A percentile compares a stretch with the other conserved stretches of the same genome.
phyloP scores from a whole-genome alignment of 2,888 invertebrate species.

The Agapostemon virescens region DNA sequence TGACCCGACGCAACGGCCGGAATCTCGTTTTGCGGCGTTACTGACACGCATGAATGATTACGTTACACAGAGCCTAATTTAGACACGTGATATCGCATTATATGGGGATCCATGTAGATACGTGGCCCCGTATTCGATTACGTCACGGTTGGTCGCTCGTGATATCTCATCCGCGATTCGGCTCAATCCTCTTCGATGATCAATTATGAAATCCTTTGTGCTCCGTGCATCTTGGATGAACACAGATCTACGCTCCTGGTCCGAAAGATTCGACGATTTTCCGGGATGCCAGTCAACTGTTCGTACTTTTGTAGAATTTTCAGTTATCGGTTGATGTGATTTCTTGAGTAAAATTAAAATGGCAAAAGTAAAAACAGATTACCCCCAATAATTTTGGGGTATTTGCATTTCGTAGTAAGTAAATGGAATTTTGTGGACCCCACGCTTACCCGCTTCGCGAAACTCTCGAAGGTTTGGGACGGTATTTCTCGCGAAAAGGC shows the following conservation, averaged over 20 bases:
- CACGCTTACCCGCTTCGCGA: too few relatives aligned
- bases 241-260: not conserved
- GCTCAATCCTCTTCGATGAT: conserved; percentile 36
- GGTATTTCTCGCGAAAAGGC: too few relatives aligned
- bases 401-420: too few relatives aligned
- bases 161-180: conserved; percentile 47
- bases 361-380: too few relatives aligned
- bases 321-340: not conserved
- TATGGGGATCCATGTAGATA: conserved; percentile 39
- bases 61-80: conserved; percentile 59
- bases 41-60: conserved; percentile 67
- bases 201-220: conserved; percentile 3
- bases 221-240: not conserved
- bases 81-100: conserved; percentile 60
- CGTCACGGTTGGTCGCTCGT: conserved; percentile 19
- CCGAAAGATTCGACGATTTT: not conserved
- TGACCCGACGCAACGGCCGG: conserved; percentile 52
- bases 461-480: too few relatives aligned
- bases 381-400: too few relatives aligned
- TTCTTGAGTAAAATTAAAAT: not conserved
- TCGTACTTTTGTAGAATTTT: not conserved
- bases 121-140: conserved; percentile 56
- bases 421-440: too few relatives aligned
- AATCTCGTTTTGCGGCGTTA: conserved; percentile 63
- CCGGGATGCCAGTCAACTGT: not conserved